Evolutionary conservation across 2,888 invertebrate genomes (phyloP), one percentile per base, ranked within the genome.

Genomic region (Trachelus tabidus): DNA sequence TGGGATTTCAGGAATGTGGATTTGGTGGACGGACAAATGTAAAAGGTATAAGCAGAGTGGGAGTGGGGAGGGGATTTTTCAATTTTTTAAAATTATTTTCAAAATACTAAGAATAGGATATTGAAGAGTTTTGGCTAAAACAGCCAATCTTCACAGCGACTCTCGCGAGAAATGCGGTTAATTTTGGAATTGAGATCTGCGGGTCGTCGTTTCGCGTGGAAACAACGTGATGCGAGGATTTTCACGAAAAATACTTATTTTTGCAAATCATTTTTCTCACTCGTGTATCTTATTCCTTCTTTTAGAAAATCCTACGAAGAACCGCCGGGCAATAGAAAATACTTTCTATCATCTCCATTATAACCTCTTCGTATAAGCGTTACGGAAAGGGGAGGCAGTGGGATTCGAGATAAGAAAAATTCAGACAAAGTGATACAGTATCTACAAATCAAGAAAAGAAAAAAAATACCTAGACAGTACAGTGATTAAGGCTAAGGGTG

Each of bases 101-200:
- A 34, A 40, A 75, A 34, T 68, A 77, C 69, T 69, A 31, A 71
- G 3, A 77, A 77, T 69, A 74, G 69, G 34, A 31, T n/a, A 34
- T 37, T 23, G 33, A 77, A 71, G 40, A 71, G 40, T 69, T 73
- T 77, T 23, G 35, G 73, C 68, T 68, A 69, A 71, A 76, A 69
- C 76, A 56, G 56, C 56, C 56, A 15, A 56, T 56, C 56, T 56
- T 56, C 56, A 56, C 23, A 56, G 56, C 37, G 34, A 30, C 31
- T 31, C 71, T 15, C 71, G 31, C 71, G 71, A 31, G 31, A 71
- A 31, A 12, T 71, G 12, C 30, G 33, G 71, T 31, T 71, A 75
- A 77, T 69, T 77, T 75, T 77, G 75, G 77, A 77, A 77, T 69
- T 77, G 77, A 77, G 77, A 77, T 77, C 77, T 71, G 71, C 31